Conservation (phyloP, 2,888 invertebrate genomes). For the Epiblema foenella region DNA sequence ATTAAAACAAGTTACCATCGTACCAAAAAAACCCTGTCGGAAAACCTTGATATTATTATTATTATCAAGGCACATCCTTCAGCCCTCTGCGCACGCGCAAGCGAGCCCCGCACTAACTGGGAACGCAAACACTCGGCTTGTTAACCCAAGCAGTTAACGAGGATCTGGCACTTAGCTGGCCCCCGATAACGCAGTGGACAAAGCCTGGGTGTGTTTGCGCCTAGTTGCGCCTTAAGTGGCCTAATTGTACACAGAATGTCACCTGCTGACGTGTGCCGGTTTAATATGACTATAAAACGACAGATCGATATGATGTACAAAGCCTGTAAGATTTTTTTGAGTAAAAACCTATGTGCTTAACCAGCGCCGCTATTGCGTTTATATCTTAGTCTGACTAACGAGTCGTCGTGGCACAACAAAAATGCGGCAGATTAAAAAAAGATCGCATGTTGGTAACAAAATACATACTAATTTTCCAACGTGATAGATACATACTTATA, state of each 20-base stretch:
- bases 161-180: conserved; percentile 80
- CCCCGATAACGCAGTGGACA: conserved; percentile 76
- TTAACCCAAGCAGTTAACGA: conserved; percentile 82
- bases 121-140: conserved; percentile 65
- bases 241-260: conserved; percentile 80
- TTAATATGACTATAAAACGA: background rate
- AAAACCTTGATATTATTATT: background rate
- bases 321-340: no score
- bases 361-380: no score
- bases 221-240: conserved; percentile 80
- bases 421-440: no score
- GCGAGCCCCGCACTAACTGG: conserved; percentile 43
- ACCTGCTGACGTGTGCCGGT: conserved; percentile 50
- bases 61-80: conserved; percentile 13
- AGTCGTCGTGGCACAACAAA: no score
- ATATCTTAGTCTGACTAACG: no score
- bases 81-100: conserved; percentile 40
- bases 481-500: no score
- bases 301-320: background rate
- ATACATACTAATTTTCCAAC: no score
- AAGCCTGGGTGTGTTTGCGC: conserved; percentile 77
- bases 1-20: background rate
- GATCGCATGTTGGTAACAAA: no score
- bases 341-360: no score
- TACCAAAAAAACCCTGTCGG: background rate